These are phyloP conservation scores for Gopherus flavomarginatus DNA, from an alignment of 2,113 vertebrate genomes.

Conservation along the genomic window DNA sequence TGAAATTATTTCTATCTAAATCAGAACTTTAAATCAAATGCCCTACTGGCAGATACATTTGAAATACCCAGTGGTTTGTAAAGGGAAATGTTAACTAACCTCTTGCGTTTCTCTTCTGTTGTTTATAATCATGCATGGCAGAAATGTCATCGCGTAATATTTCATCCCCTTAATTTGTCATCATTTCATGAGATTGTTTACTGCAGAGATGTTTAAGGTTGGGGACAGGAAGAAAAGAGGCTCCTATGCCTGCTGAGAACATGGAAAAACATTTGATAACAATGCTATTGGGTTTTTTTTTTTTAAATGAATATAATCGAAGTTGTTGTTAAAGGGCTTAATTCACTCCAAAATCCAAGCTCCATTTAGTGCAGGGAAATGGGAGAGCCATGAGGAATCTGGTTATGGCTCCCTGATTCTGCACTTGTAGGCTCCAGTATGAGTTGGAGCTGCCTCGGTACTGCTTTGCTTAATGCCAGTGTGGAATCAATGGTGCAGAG, in stretches of 20 bases:
- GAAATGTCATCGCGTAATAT: constrained; percentile 46
- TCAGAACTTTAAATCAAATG: background rate
- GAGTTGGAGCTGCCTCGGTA: background rate
- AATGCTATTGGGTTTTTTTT: constrained; percentile 14
- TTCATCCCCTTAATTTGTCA: constrained; percentile 57
- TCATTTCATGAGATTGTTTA: constrained; percentile 31
- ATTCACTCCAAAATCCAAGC: background rate
- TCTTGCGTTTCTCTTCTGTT: constrained; percentile 37
- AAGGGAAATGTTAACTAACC: constrained; percentile 51
- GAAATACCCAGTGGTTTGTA: constrained; percentile 52
- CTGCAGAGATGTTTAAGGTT: background rate
- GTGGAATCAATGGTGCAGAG: background rate
- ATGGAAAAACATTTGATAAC: background rate
- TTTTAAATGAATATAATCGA: background rate
- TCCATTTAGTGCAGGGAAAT: too few species aligned
- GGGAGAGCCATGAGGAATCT: background rate
- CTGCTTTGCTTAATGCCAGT: background rate
- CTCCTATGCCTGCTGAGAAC: background rate
- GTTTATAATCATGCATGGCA: constrained; percentile 38
- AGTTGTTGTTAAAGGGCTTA: background rate
- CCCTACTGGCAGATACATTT: constrained; percentile 3
- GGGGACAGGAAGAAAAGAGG: background rate
- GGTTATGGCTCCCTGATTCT: background rate
- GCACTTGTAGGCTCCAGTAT: rapidly evolving
- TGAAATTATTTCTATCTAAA: background rate